Evolutionary conservation across 1,140 invertebrate species (phyloP).

Genomic region (Pantala flavescens): DNA sequence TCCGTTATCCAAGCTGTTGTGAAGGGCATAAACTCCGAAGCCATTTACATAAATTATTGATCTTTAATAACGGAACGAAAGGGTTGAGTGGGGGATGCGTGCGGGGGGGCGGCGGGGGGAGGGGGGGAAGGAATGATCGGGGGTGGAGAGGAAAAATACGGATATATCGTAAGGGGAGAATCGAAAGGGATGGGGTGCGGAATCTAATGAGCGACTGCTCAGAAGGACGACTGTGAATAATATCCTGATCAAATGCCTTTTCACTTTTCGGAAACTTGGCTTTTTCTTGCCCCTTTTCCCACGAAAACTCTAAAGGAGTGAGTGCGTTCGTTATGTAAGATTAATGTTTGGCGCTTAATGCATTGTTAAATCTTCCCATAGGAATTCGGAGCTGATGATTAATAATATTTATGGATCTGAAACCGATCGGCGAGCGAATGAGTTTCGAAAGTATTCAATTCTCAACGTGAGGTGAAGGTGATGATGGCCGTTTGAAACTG

Average conservation of each 20-base stretch:
- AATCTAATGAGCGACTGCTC: background rate
- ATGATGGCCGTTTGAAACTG: too few relatives aligned
- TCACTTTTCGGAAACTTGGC: background rate
- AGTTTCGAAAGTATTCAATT: too few relatives aligned
- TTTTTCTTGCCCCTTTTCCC: background rate
- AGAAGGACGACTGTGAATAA: background rate
- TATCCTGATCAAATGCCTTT: background rate
- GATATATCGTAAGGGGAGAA: background rate
- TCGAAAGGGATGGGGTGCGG: background rate
- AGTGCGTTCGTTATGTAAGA: background rate
- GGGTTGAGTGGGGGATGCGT: constrained; percentile 14
- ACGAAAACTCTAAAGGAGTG: background rate
- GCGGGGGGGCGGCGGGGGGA: background rate
- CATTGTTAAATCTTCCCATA: too few relatives aligned
- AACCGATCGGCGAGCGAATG: too few relatives aligned
- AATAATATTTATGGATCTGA: too few relatives aligned
- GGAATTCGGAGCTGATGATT: too few relatives aligned
- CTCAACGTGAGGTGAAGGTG: too few relatives aligned
- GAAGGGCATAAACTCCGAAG: constrained; percentile 20
- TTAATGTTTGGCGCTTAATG: too few relatives aligned
- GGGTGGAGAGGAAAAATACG: background rate
- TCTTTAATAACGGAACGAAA: constrained; percentile 23
- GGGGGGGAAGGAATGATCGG: background rate
- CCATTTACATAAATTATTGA: constrained; percentile 25
- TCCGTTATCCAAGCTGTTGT: constrained; percentile 23